Conservation (phyloP, 2,113 vertebrate genomes). For the Cisticola juncidis region DNA sequence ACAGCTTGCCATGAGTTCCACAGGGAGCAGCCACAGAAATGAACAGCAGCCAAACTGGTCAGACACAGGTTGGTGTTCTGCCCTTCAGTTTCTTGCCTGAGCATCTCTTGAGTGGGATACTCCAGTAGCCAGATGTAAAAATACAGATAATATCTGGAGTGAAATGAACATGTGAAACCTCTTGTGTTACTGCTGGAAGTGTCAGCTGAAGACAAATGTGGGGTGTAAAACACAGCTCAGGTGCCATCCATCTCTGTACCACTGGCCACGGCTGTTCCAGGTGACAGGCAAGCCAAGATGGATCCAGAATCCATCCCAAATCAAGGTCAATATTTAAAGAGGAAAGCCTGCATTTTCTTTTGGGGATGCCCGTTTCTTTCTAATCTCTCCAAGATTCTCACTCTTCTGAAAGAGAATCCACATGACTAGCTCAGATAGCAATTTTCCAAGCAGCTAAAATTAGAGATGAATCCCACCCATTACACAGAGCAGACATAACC, state of each 20-base stretch:
- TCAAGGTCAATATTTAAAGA: background rate
- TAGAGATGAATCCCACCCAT: slow-evolving; percentile 1
- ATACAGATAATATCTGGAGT: background rate
- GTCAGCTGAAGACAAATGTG: background rate
- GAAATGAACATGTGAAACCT: background rate
- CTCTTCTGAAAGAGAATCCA: background rate
- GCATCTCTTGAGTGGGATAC: background rate
- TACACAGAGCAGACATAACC: background rate
- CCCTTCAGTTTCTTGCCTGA: background rate
- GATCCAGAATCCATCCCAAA: background rate
- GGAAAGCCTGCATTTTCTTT: background rate
- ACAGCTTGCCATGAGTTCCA: background rate
- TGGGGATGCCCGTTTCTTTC: background rate
- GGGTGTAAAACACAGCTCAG: background rate
- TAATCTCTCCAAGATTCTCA: background rate
- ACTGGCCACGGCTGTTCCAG: background rate
- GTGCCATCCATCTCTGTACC: background rate
- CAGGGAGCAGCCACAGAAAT: background rate
- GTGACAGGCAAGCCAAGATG: background rate
- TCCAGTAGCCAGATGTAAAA: background rate
- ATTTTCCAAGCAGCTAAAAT: slow-evolving; percentile 26
- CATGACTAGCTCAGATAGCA: background rate
- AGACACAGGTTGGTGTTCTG: background rate
- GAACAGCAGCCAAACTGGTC: background rate
- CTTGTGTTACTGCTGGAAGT: background rate